Conservation (phyloP, 2,113 vertebrate genomes). For the Hystrix cristata region DNA sequence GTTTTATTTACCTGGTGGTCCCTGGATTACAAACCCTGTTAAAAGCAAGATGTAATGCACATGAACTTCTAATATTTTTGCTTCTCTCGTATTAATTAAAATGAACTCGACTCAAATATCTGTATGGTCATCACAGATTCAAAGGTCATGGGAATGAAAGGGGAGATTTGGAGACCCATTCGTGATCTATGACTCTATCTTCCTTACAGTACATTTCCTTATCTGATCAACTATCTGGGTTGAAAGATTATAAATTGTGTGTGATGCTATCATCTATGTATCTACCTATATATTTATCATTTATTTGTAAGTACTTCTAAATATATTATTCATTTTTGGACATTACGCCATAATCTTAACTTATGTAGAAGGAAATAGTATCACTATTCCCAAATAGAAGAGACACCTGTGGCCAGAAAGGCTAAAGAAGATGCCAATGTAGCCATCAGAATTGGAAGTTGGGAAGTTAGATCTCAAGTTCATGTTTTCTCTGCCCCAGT, state of each 20-base stretch:
- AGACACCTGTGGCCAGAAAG: background rate
- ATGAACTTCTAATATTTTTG: background rate
- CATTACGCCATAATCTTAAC: background rate
- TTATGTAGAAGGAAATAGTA: background rate
- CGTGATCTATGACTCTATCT: background rate
- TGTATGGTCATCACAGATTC: background rate
- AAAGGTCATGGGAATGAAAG: background rate
- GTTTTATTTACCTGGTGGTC: background rate
- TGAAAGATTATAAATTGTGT: background rate
- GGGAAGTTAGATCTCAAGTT: background rate
- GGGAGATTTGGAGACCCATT: background rate
- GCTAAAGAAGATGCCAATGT: background rate
- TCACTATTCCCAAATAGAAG: background rate
- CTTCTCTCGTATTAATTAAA: background rate
- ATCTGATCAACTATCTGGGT: background rate
- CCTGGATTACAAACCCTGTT: background rate
- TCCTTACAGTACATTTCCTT: background rate
- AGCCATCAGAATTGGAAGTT: background rate
- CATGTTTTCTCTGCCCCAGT: background rate
- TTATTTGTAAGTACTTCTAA: background rate
- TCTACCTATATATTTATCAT: background rate
- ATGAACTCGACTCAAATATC: background rate
- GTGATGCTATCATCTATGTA: background rate
- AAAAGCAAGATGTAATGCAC: background rate
- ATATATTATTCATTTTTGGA: background rate